phyloP scores from a whole-genome alignment of 2,888 invertebrate species.

The Andrena camellia region DNA sequence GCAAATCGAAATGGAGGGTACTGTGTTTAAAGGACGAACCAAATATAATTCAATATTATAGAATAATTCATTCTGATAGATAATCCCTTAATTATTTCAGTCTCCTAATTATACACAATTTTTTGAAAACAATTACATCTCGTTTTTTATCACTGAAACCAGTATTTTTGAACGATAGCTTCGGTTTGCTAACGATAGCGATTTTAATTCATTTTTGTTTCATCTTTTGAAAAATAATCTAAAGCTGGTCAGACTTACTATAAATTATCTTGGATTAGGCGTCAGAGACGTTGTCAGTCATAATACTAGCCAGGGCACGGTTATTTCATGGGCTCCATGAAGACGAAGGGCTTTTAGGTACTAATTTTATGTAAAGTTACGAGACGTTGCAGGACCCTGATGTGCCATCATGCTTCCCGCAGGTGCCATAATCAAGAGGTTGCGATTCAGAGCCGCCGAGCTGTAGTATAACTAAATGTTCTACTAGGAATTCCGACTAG shows the following conservation, averaged over 20 bases:
- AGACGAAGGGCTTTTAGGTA: slow-evolving; percentile 82
- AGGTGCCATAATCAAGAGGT: slow-evolving; percentile 79
- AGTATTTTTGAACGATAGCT: not conserved
- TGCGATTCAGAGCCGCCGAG: slow-evolving; percentile 59
- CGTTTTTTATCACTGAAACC: too few relatives aligned
- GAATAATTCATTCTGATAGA: too few relatives aligned
- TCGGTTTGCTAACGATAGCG: not conserved
- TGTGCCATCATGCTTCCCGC: slow-evolving; percentile 79
- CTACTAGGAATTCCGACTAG: slow-evolving; percentile 64
- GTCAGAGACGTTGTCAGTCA: slow-evolving; percentile 6
- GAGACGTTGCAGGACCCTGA: slow-evolving; percentile 76
- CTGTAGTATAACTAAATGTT: slow-evolving; percentile 75
- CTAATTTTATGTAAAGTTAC: slow-evolving; percentile 85
- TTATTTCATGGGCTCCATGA: slow-evolving; percentile 70
- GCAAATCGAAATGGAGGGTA: not conserved
- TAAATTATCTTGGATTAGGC: slow-evolving; percentile 41
- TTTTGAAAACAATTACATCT: too few relatives aligned
- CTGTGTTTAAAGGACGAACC: not conserved
- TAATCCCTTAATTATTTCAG: too few relatives aligned
- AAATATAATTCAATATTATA: not conserved
- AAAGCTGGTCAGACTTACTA: slow-evolving; percentile 7
- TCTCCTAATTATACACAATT: too few relatives aligned
- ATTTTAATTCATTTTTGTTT: not conserved
- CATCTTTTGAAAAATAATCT: not conserved
- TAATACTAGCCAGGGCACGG: slow-evolving; percentile 22